Evolutionary conservation across 2,113 vertebrate species (phyloP), one percentile per base, ranked within the genome.

Genomic region (Alosa alosa): DNA sequence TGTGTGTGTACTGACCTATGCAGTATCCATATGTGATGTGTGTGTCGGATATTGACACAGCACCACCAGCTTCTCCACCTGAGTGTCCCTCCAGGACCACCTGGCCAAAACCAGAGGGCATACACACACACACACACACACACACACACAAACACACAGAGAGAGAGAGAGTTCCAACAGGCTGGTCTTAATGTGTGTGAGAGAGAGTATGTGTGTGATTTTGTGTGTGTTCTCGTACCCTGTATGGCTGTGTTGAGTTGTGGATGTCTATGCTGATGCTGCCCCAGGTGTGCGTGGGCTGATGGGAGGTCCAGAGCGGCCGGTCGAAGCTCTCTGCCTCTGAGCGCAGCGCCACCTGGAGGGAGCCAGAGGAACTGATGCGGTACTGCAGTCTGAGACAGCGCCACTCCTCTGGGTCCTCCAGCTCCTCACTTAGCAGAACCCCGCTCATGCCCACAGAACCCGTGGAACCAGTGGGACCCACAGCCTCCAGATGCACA

Each of bases 331-430:
- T 97, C 89, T 96, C 94, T 17, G 96, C 96, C 87, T 97, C 95
- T 0, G 90, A 92, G 83, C 97, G 95, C 88, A 95, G 85, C 85
- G 96, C 95, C 83, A 99, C 93, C 84, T 96, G 97, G 91, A 99
- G 91, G n/a, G 93, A 86, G 10, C 90, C 94, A 0, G 92, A 89
- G 8, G 94, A 89, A 0, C 83, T 84, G 92, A 99, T 96, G 93
- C 98, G 98, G 90, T 99, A 98, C 81, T 98, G 96, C 36, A 99
- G 87, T 60, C 97, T 95, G 86, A 99, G 90, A 50, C 98, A 99
- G 93, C 95, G 98, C 97, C 98, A 98, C 46, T 97, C 97, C n/a
- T 94, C 22, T 6, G 60, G 95, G 0, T 93, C 91, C 47, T 96
- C 95, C 55, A 99, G 89, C 39, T 94, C 91, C 17, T 97, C 96